Evolutionary conservation across 2,797 vertebrate species (phyloP).

Genomic region (Sus cebifrons): DNA sequence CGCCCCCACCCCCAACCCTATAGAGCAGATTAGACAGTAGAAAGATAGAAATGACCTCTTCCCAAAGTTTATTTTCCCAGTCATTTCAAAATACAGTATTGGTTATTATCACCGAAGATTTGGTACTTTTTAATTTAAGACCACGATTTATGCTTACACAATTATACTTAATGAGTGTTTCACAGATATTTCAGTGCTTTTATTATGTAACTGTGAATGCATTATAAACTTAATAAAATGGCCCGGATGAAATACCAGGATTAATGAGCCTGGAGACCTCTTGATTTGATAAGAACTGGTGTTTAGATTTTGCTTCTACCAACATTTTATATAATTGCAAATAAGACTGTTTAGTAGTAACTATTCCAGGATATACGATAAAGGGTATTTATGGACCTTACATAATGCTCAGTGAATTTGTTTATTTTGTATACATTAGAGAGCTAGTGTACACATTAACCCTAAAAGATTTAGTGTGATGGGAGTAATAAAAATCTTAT

Average conservation of each 20-base stretch:
- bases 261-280: not conserved
- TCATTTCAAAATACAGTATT: not conserved
- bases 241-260: not conserved
- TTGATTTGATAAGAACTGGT: slow-evolving; percentile 24
- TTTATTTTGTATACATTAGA: slow-evolving; percentile 38
- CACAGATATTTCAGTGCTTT: not conserved
- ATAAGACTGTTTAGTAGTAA: not conserved
- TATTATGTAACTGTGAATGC: slow-evolving; percentile 1
- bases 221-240: slow-evolving; percentile 46
- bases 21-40: not conserved
- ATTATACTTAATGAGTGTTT: slow-evolving; percentile 16
- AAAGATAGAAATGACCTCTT: not conserved
- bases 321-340: slow-evolving; percentile 1
- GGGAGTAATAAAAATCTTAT: not conserved
- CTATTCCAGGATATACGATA: not conserved
- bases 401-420: not conserved
- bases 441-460: slow-evolving; percentile 15
- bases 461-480: not conserved
- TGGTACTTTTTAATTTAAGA: slow-evolving; percentile 27
- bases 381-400: slow-evolving; percentile 5
- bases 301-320: not conserved
- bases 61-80: slow-evolving; percentile 51
- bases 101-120: slow-evolving; percentile 30
- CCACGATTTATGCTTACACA: not conserved
- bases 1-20: not conserved